Evolutionary conservation across 2,113 vertebrate species (phyloP), one percentile per base, ranked within the genome.

Genomic region (Callocephalon fimbriatum): DNA sequence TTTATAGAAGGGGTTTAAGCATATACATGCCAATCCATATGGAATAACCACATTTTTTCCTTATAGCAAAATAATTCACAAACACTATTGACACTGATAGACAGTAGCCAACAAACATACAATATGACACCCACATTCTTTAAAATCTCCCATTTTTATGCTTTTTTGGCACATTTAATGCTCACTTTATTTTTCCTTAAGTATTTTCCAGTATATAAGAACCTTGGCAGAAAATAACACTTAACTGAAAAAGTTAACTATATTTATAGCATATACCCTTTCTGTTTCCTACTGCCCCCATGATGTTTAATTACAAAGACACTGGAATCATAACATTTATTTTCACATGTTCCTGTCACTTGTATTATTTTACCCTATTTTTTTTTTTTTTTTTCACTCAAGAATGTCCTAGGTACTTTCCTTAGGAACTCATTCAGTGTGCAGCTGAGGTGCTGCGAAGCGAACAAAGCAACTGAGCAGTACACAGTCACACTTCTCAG

Each of bases 1-100:
- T 94, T 95, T 97, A 95, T 90, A 95, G 74, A 96, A 97, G 26
- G 12, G 7, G 38, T 62, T 95, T 95, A 93, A 80, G 59, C 38
- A 47, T 51, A 80, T 93, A 96, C 27, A 89, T 73, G 70, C 73
- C 75, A 89, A 91, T 75, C 42, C 77, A 68, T 95, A 96, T 50
- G 53, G 92, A 86, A 78, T 87, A 95, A 86, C 47, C 23, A 56
- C 38, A 74, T 86, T 72, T 95, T 84, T 89, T 94, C 68, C 79
- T 91, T 85, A 78, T 10, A 89, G 70, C 61, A 89, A 95, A 95
- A 86, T 53, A 72, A 20, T 92, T 93, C 47, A 79, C 26, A 59
- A 95, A 86, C 22, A 70, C 42, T 77, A 59, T 27, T 88, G 35
- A 88, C 7, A 59, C 37, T 75, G n/a, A 68, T 16, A 90, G 44